Conservation (phyloP, 2,797 vertebrate species). For the Bovichtus diacanthus region DNA sequence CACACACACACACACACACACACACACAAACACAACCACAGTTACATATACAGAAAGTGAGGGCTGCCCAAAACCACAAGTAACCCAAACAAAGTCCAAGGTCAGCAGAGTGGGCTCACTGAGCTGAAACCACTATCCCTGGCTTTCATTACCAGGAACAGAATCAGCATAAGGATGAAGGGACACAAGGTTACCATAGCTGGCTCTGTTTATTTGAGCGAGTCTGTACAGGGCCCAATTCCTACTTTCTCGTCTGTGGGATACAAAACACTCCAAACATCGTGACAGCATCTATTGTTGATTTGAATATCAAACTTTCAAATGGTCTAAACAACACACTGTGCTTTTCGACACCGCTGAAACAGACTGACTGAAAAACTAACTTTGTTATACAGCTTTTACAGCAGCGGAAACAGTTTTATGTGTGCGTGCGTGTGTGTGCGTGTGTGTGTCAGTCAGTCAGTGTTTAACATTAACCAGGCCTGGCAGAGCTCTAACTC, state of each 20-base stretch:
- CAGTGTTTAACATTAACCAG: constrained; percentile 22
- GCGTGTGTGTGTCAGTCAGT: not conserved
- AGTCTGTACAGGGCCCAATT: constrained; percentile 57
- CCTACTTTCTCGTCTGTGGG: constrained; percentile 24
- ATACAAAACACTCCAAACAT: constrained; percentile 53
- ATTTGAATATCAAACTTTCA: constrained; percentile 42
- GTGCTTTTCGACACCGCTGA: not conserved
- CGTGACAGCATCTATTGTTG: constrained; percentile 23
- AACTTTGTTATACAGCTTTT: not conserved
- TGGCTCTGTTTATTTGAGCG: constrained; percentile 61
- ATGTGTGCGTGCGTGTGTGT: not conserved
- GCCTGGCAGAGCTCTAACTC: constrained; percentile 19
- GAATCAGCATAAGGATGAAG: constrained; percentile 55
- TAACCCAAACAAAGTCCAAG: constrained; percentile 77
- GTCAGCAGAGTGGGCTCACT: constrained; percentile 69
- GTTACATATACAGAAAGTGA: constrained; percentile 44
- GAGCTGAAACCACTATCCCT: constrained; percentile 64
- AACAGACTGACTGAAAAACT: not conserved
- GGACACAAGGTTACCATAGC: constrained; percentile 63
- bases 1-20: not conserved
- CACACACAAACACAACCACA: constrained; percentile 28
- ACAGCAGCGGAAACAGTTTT: not conserved
- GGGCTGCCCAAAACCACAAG: constrained; percentile 59
- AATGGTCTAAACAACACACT: constrained; percentile 30
- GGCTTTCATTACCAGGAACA: constrained; percentile 70